These are phyloP conservation scores for Cataglyphis cursor DNA, from an alignment of 2,888 invertebrate genomes.

Conservation along the genomic window DNA sequence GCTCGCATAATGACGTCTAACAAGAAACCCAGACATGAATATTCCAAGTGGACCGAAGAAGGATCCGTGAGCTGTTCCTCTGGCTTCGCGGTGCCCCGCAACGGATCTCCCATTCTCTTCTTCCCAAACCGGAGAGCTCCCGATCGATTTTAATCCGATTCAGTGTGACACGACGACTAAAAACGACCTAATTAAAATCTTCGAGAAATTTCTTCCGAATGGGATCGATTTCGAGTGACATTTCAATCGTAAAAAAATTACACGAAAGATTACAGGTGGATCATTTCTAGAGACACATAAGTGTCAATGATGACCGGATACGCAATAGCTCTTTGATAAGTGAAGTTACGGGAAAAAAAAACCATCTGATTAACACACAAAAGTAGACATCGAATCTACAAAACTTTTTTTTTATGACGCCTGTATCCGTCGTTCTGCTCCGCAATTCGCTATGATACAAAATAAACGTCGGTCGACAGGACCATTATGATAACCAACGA, in stretches of 20 bases:
- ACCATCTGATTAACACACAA: not conserved
- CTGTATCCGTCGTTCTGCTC: not conserved
- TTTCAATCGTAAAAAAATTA: not conserved
- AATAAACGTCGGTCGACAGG: conserved; percentile 37
- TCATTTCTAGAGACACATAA: not conserved
- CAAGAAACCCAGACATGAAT: conserved; percentile 51
- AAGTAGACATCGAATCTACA: conserved; percentile 35
- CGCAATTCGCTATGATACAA: conserved; percentile 13
- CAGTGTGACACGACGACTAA: not conserved
- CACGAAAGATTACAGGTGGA: not conserved
- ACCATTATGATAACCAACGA: conserved; percentile 51
- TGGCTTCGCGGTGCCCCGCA: not conserved
- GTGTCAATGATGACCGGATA: not conserved
- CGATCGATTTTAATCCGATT: not conserved
- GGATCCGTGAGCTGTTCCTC: conserved; percentile 36
- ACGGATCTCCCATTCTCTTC: conserved; percentile 6
- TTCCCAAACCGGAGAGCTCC: not conserved
- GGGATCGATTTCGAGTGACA: conserved; percentile 41
- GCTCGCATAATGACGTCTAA: conserved; percentile 37
- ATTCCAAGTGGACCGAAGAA: conserved; percentile 43
- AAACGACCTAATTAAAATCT: conserved; percentile 28
- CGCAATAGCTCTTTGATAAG: conserved; percentile 13
- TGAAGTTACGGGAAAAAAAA: conserved; percentile 29
- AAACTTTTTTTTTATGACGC: conserved; percentile 13
- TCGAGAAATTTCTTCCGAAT: conserved; percentile 35